Evolutionary conservation across 2,113 vertebrate genomes (phyloP), one percentile per base, ranked within the genome.

Genomic region (Hemibagrus wyckioides): DNA sequence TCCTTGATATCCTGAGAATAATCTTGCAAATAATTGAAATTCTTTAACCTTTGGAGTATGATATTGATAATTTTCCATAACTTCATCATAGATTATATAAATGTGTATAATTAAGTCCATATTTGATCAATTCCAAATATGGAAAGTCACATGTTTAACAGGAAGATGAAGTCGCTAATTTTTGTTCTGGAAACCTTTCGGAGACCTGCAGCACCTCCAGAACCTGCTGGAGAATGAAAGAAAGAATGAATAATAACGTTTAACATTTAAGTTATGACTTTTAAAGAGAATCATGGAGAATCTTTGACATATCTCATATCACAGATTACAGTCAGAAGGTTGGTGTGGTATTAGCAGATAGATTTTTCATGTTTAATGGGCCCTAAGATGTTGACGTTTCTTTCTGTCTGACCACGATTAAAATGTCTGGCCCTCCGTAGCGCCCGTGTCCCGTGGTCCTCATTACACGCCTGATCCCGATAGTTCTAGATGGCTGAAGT

Each of bases 391-490:
- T 30, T 71, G 63, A 48, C 41, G 0, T 69, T 69, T 67, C 44
- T n/a, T 25, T n/a, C 36, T 50, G 7, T 39, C 2, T 50, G 17
- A 50, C 59, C 41, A 33, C 17, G n/a, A 30, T 8, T 83, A 50
- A 83, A 30, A 67, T 83, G 1, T 10, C 57, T 76, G 30, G 52
- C 69, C 76, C 67, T 76, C 41, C 33, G 86, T 82, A 88, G 85
- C 90, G 90, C 89, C 85, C 87, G 30, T 89, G 88, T 89, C 91
- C 92, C 89, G 82, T 89, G 90, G 91, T 91, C 91, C 93, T 94
- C 88, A 92, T 94, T 93, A 93, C 92, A 87, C 87, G 90, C 39
- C 54, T 63, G 90, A 91, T 92, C 94, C 92, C 19, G 90, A 92
- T 92, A 93, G 92, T 89, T 92, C 82, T 87, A 83, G 80, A 84